Percentiles rank a stretch among this genome's conserved stretches.
Conservation (phyloP, 2,888 invertebrate genomes). For the Scaptomyza parva region DNA sequence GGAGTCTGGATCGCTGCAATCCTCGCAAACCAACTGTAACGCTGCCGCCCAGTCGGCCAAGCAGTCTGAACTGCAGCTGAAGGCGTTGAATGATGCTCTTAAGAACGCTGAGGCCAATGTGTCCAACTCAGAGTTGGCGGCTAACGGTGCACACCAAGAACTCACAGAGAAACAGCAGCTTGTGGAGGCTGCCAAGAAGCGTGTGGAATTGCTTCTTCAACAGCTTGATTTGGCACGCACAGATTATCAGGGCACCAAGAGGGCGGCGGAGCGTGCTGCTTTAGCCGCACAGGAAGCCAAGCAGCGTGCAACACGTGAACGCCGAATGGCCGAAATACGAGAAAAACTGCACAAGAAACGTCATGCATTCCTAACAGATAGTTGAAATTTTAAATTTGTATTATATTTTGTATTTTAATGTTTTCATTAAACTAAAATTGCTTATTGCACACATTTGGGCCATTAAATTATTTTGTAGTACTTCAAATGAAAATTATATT, state of each 20-base stretch:
- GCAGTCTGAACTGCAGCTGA: conserved; percentile 87
- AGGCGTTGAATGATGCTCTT: conserved; percentile 85
- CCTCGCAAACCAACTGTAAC: conserved; percentile 88
- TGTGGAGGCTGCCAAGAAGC: conserved; percentile 88
- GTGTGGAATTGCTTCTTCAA: conserved; percentile 88
- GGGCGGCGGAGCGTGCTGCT: conserved; percentile 89
- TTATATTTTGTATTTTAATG: not conserved
- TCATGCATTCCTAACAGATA: not conserved
- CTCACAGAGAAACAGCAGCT: conserved; percentile 89
- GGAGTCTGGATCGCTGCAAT: conserved; percentile 87
- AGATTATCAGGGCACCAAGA: conserved; percentile 88
- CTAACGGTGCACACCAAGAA: conserved; percentile 87
- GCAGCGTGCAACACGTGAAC: conserved; percentile 49
- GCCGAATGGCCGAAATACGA: conserved; percentile 45
- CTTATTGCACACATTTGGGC: not conserved
- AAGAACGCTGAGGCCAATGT: conserved; percentile 86
- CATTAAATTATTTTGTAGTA: rapidly evolving
- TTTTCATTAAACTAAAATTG: not conserved
- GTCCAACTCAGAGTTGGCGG: conserved; percentile 87
- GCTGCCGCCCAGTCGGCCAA: conserved; percentile 88
- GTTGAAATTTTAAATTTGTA: not conserved
- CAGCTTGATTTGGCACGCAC: conserved; percentile 88
- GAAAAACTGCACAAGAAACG: conserved; percentile 19
- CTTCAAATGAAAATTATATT: rapidly evolving
- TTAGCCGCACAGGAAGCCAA: conserved; percentile 89